Evolutionary conservation across 1,140 invertebrate species (phyloP).

Genomic region (Stegodyphus mimosarum): DNA sequence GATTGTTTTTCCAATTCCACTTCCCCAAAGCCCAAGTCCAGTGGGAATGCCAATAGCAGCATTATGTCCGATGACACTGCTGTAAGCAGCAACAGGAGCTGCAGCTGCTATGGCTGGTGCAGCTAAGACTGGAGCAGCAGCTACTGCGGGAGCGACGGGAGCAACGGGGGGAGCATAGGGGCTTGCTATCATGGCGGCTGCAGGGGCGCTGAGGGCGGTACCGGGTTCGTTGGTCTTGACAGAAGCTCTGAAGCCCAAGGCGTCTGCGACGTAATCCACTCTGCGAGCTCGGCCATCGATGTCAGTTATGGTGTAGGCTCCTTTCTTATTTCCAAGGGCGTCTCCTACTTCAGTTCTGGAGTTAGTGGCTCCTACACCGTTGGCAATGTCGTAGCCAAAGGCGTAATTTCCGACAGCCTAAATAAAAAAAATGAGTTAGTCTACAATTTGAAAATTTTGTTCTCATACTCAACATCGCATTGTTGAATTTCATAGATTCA

Average conservation of each 20-base stretch:
- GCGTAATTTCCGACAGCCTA: conserved; percentile 27
- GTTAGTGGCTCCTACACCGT: conserved; percentile 51
- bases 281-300: conserved; percentile 60
- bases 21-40: not conserved
- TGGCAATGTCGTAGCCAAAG: conserved; percentile 10
- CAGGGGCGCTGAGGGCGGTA: conserved; percentile 28
- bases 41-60: not conserved
- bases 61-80: conserved; percentile 12
- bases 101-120: not conserved
- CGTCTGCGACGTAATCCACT: conserved; percentile 62
- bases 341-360: conserved; percentile 62
- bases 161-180: conserved; percentile 23
- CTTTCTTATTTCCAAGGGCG: conserved; percentile 62
- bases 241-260: conserved; percentile 24
- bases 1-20: not conserved
- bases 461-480: not conserved
- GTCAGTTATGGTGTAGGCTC: conserved; percentile 60
- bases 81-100: conserved; percentile 3
- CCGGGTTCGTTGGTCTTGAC: not conserved
- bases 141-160: not conserved
- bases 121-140: not conserved
- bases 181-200: not conserved
- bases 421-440: not conserved
- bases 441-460: not conserved
- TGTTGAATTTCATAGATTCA: no score